Base-by-base conservation (phyloP, 1,140 invertebrate genomes). In the Branchinecta lindahli region DNA sequence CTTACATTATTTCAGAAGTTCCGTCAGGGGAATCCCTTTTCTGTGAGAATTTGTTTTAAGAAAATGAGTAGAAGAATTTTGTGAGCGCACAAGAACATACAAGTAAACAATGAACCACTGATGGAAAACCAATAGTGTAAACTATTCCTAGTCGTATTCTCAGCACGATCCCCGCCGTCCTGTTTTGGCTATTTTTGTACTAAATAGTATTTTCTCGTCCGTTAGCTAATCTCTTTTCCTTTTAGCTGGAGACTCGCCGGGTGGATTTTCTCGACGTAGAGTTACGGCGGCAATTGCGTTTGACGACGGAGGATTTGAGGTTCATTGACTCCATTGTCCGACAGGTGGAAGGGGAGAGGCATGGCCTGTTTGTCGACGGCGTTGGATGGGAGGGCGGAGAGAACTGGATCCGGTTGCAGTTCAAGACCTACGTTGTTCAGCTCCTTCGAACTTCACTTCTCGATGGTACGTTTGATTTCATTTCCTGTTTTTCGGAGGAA, bases 351-450 rank as follows among this genome's bases (percentile, higher is more conserved):
- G 84, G 87, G 70, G 86, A 89, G 12, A 69, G 66, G 6, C 69
- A 66, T 52, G 89, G 92, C 79, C 85, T 85, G 45, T 88, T 86
- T 76, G 75, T 89, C 67, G 88, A 90, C 76, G 87, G 87, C 0
- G 87, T 90, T 67, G 88, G 85, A 46, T 93, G 89, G 88, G 90
- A 94, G 81, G 93, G 93, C 18, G 90, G 91, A 44, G 92, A 96
- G 77, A 89, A 94, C 74, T 98, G 96, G 96, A 88, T 98, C 61
- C 81, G 96, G 73, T 87, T 92, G 52, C 95, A 98, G 78, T 98
- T 98, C 80, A 87, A 88, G 74, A 86, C 89, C 67, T 99, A 98
- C 78, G 83, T 97, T 61, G 81, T 96, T 70, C 91, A 91, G 74
- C 80, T 98, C 46, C 76, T 98, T 70, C 83, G 90, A 72, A 92